phyloP scores from a whole-genome alignment of 2,888 invertebrate species.

The Scaptodrosophila latifasciaeformis region DNA sequence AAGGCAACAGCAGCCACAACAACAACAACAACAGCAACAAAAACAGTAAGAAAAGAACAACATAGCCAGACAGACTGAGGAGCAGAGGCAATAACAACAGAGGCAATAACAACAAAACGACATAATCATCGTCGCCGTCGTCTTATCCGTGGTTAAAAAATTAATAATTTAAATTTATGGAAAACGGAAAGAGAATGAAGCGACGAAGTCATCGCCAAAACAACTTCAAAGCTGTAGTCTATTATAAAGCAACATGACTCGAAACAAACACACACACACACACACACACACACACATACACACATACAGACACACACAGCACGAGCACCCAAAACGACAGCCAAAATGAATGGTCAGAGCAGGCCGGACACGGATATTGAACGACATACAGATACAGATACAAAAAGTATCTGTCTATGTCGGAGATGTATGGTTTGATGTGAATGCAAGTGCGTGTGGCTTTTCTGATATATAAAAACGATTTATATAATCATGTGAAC shows the following conservation, averaged over 20 bases:
- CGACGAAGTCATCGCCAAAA: conserved; percentile 69
- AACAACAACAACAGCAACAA: conserved; percentile 3
- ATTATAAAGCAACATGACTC: conserved; percentile 58
- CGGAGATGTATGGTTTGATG: conserved; percentile 23
- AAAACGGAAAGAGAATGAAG: conserved; percentile 73
- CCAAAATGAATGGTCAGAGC: conserved; percentile 30
- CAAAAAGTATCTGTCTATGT: conserved; percentile 2
- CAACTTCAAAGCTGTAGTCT: conserved; percentile 63
- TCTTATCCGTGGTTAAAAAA: conserved; percentile 70
- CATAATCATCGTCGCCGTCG: conserved; percentile 69
- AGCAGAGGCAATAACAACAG: conserved; percentile 52
- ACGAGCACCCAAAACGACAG: conserved; percentile 2
- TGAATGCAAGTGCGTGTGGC: conserved; percentile 1
- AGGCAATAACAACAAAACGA: conserved; percentile 64
- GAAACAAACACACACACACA: conserved; percentile 32
- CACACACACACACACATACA: conserved; percentile 9
- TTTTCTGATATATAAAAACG: not conserved
- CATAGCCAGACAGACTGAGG: not conserved
- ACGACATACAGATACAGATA: conserved; percentile 18
- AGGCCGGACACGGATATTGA: conserved; percentile 27
- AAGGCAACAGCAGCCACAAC: conserved; percentile 28
- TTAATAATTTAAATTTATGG: conserved; percentile 74
- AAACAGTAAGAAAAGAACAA: too few species aligned
- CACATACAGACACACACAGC: conserved; percentile 3
- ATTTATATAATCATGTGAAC: too few species aligned